Conservation (phyloP, 2,113 vertebrate genomes). For the Campylomormyrus tamandua region DNA sequence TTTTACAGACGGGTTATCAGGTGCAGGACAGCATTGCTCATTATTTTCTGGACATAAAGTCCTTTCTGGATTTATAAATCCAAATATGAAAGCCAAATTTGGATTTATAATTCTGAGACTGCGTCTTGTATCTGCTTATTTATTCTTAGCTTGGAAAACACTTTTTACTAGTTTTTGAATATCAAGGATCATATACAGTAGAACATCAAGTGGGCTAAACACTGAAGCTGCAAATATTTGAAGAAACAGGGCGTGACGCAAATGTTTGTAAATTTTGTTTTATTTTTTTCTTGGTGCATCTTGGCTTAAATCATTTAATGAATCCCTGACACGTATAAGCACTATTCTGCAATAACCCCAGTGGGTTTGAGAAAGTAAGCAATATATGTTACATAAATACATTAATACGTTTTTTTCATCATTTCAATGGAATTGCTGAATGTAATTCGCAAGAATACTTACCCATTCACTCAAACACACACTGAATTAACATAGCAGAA, state of each 20-base stretch:
- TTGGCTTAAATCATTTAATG: not conserved
- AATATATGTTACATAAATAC: not conserved
- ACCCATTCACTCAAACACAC: not conserved
- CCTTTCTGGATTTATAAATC: slow-evolving; percentile 4
- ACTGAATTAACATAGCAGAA: not conserved
- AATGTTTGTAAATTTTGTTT: not conserved
- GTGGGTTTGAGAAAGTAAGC: not conserved
- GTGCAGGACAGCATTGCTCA: not conserved
- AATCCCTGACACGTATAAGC: not conserved
- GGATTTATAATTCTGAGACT: not conserved
- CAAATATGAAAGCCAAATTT: not conserved
- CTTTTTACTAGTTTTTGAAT: not conserved
- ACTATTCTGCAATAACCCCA: not conserved
- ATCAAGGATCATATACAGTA: not conserved
- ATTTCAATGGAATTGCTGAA: not conserved
- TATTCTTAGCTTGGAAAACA: not conserved
- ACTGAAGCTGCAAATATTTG: not conserved
- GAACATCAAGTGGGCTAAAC: not conserved
- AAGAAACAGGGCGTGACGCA: not conserved
- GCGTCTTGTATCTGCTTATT: not conserved
- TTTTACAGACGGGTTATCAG: slow-evolving; percentile 9
- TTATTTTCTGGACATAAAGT: slow-evolving; percentile 6
- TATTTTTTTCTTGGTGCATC: not conserved
- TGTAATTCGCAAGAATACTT: not conserved
- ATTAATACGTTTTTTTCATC: not conserved